Evolutionary conservation across 2,888 invertebrate species (phyloP), one percentile per base, ranked within the genome.

Genomic region (Drosophila aldrichi): DNA sequence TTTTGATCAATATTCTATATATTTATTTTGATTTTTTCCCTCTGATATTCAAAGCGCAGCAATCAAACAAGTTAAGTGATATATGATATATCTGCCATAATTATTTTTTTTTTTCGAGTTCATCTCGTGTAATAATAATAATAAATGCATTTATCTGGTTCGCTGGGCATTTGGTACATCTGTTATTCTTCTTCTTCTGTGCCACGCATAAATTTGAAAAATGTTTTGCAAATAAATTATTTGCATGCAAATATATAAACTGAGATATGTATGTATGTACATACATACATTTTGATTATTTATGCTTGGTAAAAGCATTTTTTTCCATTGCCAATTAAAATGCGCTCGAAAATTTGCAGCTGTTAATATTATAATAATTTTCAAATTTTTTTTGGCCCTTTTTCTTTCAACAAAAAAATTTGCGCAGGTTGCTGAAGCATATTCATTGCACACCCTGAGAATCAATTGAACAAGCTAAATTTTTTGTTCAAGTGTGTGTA

Each of bases 151-250:
- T 68, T 67, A 25, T 67, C 46, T 65, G 64, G 5, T 56, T 46
- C 43, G 57, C 18, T 41, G 44, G 59, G 59, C n/a, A 49, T 36
- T 73, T 69, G 38, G 38, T 62, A 65, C 74, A 78, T 70, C 70
- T 77, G 74, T 60, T 78, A 59, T 36, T 9, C 7, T 25, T 38
- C 16, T 38, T 38, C 20, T 22, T 20, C 18, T 20, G 43, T 18
- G 43, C 12, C 22, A 10, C 70, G 74, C 65, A 77, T 78, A 78
- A 48, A 74, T 77, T 70, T 70, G 5, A 16, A 54, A 73, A 77
- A 73, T 70, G 62, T 66, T 76, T 69, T 66, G 72, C 77, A 77
- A 78, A 78, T 79, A 76, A 78, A 77, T 80, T 80, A 74, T 77
- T 49, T 56, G 48, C 66, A 79, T 76, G 29, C 36, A 36, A 20